phyloP scores from a whole-genome alignment of 2,888 invertebrate genomes.

The Gasteruption jaculator region DNA sequence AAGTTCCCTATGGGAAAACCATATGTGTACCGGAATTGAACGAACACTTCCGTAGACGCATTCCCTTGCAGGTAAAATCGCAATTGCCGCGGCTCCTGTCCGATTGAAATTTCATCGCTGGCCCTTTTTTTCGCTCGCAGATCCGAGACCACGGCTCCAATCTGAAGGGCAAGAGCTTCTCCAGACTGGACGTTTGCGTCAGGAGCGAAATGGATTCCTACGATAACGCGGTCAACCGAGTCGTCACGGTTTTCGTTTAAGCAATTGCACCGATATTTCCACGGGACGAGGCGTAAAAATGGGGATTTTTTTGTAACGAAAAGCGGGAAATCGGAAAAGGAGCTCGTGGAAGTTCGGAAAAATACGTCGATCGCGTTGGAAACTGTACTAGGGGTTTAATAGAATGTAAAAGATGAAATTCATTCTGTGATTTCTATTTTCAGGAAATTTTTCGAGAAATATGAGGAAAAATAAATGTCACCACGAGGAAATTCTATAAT shows the following conservation, averaged over 20 bases:
- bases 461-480: too few relatives aligned
- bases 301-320: slow-evolving; percentile 5
- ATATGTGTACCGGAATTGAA: slow-evolving; percentile 56
- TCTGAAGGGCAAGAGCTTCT: slow-evolving; percentile 45
- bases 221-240: slow-evolving; percentile 52
- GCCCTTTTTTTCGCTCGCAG: slow-evolving; percentile 21
- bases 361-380: background rate
- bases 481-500: too few relatives aligned
- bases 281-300: background rate
- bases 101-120: background rate
- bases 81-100: background rate
- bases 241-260: slow-evolving; percentile 44
- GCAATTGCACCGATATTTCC: background rate
- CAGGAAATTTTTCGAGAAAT: too few relatives aligned
- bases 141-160: slow-evolving; percentile 52
- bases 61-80: slow-evolving; percentile 46
- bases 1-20: slow-evolving; percentile 50
- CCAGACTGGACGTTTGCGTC: slow-evolving; percentile 55
- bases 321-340: background rate
- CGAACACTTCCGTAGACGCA: slow-evolving; percentile 51
- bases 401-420: too few relatives aligned
- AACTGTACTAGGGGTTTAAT: too few relatives aligned
- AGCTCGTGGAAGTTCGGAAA: slow-evolving; percentile 4
- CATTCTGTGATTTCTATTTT: too few relatives aligned
- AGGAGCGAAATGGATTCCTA: slow-evolving; percentile 55